These are phyloP conservation scores for Drosophila asahinai DNA, from an alignment of 1,140 invertebrate genomes.

Conservation along the genomic window DNA sequence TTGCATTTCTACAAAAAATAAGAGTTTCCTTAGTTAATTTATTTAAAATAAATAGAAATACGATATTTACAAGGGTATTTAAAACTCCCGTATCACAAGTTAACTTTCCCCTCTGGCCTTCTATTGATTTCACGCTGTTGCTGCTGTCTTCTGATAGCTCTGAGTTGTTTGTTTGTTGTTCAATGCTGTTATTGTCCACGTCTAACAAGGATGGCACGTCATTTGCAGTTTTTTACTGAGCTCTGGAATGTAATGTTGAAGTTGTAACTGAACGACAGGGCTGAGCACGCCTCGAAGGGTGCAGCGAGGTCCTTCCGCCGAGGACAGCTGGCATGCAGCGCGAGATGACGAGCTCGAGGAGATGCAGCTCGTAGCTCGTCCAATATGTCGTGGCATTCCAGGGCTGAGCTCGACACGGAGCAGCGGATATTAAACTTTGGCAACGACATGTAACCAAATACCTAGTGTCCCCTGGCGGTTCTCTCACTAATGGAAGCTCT, in stretches of 20 bases:
- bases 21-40: neutral
- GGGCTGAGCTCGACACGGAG: conserved; percentile 2
- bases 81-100: neutral
- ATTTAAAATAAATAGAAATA: neutral
- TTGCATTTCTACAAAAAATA: neutral
- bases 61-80: neutral
- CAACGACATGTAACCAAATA: conserved; percentile 16
- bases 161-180: conserved; percentile 23
- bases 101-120: neutral
- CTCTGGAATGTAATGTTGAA: conserved; percentile 12
- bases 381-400: conserved; percentile 17
- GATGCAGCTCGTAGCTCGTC: conserved; percentile 10
- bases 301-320: neutral
- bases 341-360: neutral
- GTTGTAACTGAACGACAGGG: conserved; percentile 37
- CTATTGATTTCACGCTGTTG: conserved; percentile 38
- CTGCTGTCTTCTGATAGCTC: conserved; percentile 5
- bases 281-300: conserved; percentile 5
- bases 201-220: conserved; percentile 58
- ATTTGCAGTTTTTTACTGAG: conserved; percentile 45
- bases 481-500: conserved; percentile 12
- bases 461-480: neutral
- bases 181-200: conserved; percentile 49
- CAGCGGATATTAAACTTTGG: conserved; percentile 25
- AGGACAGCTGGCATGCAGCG: conserved; percentile 10